A percentile compares a stretch with the other conserved stretches of the same genome.
Evolutionary conservation across 2,797 vertebrate genomes (phyloP).

Genomic region (Onychomys arenicola): DNA sequence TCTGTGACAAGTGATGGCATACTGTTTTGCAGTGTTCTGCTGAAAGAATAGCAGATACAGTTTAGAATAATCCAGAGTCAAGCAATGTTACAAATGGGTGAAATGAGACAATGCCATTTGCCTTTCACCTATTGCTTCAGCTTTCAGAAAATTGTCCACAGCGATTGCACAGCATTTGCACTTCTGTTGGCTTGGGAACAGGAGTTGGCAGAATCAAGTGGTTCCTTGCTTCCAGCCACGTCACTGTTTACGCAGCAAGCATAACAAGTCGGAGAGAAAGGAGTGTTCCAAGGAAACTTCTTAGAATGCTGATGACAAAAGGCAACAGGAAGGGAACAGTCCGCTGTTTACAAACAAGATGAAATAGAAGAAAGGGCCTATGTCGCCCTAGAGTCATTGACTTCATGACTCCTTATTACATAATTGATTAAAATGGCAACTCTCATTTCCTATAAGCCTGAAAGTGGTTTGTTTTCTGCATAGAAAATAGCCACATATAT

Average conservation of each 20-base stretch:
- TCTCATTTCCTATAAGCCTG: neutral
- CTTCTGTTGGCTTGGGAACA: slow-evolving; percentile 26
- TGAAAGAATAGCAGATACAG: neutral
- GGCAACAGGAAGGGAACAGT: neutral
- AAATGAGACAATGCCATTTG: neutral
- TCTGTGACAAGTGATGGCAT: neutral
- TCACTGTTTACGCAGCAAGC: neutral
- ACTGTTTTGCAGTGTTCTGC: neutral
- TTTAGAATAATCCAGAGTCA: neutral
- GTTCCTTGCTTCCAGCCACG: neutral
- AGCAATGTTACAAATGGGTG: neutral
- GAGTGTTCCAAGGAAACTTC: slow-evolving; percentile 40
- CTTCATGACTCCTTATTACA: slow-evolving; percentile 4
- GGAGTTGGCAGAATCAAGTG: neutral
- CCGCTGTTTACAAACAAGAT: slow-evolving; percentile 63
- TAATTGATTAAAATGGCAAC: slow-evolving; percentile 40
- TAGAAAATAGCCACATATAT: neutral
- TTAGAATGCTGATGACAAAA: slow-evolving; percentile 55
- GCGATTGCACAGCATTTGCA: slow-evolving; percentile 18
- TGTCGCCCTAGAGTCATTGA: neutral
- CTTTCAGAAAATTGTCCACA: slow-evolving; percentile 59
- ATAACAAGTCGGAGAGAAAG: neutral
- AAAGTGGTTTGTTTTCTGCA: neutral
- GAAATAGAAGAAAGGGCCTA: neutral
- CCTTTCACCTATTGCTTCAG: slow-evolving; percentile 67